phyloP scores from a whole-genome alignment of 2,797 vertebrate species.

The Okamejei kenojei region DNA sequence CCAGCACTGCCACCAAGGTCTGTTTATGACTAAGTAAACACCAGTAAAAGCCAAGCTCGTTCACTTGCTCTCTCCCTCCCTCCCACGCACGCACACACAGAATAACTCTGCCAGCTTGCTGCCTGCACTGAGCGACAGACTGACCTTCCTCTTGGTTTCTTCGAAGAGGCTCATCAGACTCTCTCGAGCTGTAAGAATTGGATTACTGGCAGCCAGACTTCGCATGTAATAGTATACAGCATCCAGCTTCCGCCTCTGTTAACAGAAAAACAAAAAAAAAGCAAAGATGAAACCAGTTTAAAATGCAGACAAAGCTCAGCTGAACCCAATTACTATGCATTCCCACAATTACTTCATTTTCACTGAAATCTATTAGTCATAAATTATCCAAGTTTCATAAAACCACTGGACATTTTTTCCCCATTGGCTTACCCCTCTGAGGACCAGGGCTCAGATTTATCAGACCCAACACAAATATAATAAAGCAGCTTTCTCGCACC shows the following conservation, averaged over 20 bases:
- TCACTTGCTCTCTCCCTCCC: slow-evolving; percentile 12
- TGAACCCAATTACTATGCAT: slow-evolving; percentile 29
- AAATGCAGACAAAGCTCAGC: slow-evolving; percentile 33
- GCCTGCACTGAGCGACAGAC: slow-evolving; percentile 40
- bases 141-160: slow-evolving; percentile 94
- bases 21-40: slow-evolving; percentile 38
- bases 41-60: slow-evolving; percentile 32
- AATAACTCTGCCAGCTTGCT: slow-evolving; percentile 37
- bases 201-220: slow-evolving; percentile 94
- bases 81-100: slow-evolving; percentile 20
- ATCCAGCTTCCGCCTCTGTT: slow-evolving; percentile 91
- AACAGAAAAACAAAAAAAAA: slow-evolving; percentile 31
- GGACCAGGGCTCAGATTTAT: slow-evolving; percentile 27
- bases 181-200: slow-evolving; percentile 95
- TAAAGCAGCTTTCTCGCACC: not conserved
- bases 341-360: slow-evolving; percentile 37
- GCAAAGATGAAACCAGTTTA: slow-evolving; percentile 32
- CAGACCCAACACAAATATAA: slow-evolving; percentile 29
- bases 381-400: slow-evolving; percentile 31
- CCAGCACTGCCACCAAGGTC: slow-evolving; percentile 34
- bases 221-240: slow-evolving; percentile 99
- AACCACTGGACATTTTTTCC: slow-evolving; percentile 16
- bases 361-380: slow-evolving; percentile 38
- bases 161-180: slow-evolving; percentile 97
- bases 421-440: slow-evolving; percentile 27